A percentile compares a stretch with the other conserved stretches of the same genome.
Conservation (phyloP, 2,113 vertebrate genomes). For the Alaudala cheleensis region DNA sequence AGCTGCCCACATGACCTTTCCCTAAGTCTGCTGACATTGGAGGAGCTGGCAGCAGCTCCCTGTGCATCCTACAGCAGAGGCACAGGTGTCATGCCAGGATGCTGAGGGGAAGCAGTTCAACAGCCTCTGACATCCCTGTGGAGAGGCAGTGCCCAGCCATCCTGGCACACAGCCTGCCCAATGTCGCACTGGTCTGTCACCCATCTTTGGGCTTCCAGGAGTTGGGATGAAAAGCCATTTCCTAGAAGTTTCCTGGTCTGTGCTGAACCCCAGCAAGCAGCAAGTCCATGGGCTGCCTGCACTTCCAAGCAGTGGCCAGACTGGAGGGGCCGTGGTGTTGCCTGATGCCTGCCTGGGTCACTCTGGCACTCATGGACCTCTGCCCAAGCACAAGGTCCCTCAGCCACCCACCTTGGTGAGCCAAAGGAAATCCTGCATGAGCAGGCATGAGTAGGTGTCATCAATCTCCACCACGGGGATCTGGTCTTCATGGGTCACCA, state of each 20-base stretch:
- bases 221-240: neutral
- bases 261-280: neutral
- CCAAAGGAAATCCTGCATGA: slow-evolving; percentile 92
- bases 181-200: accelerated
- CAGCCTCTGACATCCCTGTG: neutral
- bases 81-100: neutral
- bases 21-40: neutral
- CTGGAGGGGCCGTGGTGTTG: accelerated
- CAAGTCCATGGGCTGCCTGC: neutral
- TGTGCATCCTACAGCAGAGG: neutral
- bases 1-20: neutral
- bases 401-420: slow-evolving; percentile 84
- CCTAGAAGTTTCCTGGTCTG: accelerated
- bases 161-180: neutral
- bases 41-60: neutral
- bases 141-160: neutral
- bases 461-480: slow-evolving; percentile 90
- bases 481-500: slow-evolving; percentile 91
- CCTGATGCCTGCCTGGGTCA: neutral
- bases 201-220: neutral
- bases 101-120: neutral
- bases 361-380: neutral
- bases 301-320: accelerated
- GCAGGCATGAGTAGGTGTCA: slow-evolving; percentile 86
- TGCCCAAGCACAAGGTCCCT: neutral